Base-by-base conservation (phyloP, 2,888 invertebrate species). In the Monopis laevigella region DNA sequence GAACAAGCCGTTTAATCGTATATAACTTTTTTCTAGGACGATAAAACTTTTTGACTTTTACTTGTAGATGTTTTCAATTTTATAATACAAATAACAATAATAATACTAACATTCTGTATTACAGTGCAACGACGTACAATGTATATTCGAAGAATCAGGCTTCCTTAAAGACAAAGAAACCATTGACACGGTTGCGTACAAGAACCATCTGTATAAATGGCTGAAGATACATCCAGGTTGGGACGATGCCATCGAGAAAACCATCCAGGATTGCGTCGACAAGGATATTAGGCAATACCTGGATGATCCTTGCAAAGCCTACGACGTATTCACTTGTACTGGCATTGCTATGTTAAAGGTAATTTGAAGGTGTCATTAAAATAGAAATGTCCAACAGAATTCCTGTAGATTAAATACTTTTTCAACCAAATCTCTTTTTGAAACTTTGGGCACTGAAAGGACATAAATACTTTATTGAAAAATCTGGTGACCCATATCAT, bases 331-430 rank as follows among this genome's bases (percentile, higher is more conserved):
- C 40, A 62, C 72, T 14, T 80, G 78, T 43, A 77, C 78, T 12
- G 71, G 75, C 0, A 75, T 77, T 17, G 73, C 78, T 48, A 65
- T 80, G 66, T 45, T 80, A 19, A 80, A 78, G 69, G 78, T 78
- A n/a, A n/a, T n/a, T n/a, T n/a, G n/a, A n/a, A n/a, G n/a, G n/a
- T n/a, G n/a, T n/a, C n/a, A n/a, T n/a, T n/a, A n/a, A n/a, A n/a
- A n/a, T n/a, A n/a, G n/a, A n/a, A n/a, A n/a, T n/a, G n/a, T n/a
- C n/a, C n/a, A n/a, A n/a, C n/a, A n/a, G n/a, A n/a, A n/a, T n/a
- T n/a, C n/a, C n/a, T n/a, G n/a, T n/a, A n/a, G n/a, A n/a, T n/a
- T n/a, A n/a, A n/a, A n/a, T n/a, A n/a, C n/a, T n/a, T n/a, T n/a
- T n/a, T n/a, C n/a, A n/a, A n/a, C n/a, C n/a, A n/a, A n/a, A n/a